Evolutionary conservation across 2,888 invertebrate species (phyloP).

Genomic region (Tuta absoluta): DNA sequence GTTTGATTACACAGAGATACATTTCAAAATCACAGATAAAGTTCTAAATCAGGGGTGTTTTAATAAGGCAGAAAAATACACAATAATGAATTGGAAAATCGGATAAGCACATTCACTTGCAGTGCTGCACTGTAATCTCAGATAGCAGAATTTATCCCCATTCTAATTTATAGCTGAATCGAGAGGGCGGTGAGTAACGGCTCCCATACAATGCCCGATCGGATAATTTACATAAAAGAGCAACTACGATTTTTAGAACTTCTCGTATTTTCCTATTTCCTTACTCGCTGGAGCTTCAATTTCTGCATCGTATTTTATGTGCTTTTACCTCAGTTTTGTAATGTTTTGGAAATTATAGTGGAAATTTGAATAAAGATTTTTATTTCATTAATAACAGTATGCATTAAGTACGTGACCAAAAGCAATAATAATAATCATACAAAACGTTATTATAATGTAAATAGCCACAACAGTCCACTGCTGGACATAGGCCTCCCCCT

Average conservation of each 20-base stretch:
- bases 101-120: slow-evolving; percentile 31
- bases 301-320: slow-evolving; percentile 10
- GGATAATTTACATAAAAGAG: slow-evolving; percentile 23
- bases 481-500: too few relatives aligned
- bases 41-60: slow-evolving; percentile 16
- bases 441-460: too few relatives aligned
- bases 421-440: not conserved
- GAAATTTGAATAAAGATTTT: not conserved
- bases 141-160: slow-evolving; percentile 67
- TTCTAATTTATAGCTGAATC: slow-evolving; percentile 67
- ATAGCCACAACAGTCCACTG: too few relatives aligned
- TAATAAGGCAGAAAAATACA: slow-evolving; percentile 23
- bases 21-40: not conserved
- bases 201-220: slow-evolving; percentile 44
- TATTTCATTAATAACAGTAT: too few relatives aligned
- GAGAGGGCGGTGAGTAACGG: slow-evolving; percentile 63
- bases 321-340: not conserved
- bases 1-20: not conserved
- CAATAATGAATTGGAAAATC: slow-evolving; percentile 27
- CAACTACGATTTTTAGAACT: slow-evolving; percentile 22
- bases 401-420: too few relatives aligned
- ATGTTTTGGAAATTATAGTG: not conserved
- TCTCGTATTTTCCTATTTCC: slow-evolving; percentile 16
- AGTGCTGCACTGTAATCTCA: slow-evolving; percentile 46
- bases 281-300: slow-evolving; percentile 1